Conservation (phyloP, 2,888 invertebrate genomes). For the Serrognathus titanus region DNA sequence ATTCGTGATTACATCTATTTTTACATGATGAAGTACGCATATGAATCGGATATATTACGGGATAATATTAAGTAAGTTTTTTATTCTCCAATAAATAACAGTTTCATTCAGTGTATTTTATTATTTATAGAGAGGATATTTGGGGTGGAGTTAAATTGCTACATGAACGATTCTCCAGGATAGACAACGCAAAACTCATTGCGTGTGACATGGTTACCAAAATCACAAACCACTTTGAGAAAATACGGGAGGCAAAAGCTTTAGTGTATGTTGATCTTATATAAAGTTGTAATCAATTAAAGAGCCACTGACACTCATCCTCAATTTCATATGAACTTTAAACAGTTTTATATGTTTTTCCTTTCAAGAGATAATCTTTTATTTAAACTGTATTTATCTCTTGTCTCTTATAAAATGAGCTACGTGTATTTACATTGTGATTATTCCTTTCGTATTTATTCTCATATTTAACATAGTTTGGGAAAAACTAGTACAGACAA, state of each 20-base stretch:
- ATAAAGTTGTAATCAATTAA: neutral
- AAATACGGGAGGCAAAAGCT: conserved; percentile 72
- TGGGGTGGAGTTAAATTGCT: conserved; percentile 78
- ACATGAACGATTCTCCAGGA: conserved; percentile 67
- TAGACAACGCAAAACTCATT: conserved; percentile 79
- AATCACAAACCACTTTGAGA: conserved; percentile 81
- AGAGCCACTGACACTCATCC: too few relatives aligned
- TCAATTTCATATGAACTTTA: too few relatives aligned
- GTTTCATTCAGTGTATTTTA: conserved; percentile 25
- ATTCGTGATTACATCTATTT: conserved; percentile 74
- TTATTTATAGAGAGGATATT: conserved; percentile 70
- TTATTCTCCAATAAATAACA: neutral
- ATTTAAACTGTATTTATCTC: too few relatives aligned
- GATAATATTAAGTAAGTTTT: conserved; percentile 51
- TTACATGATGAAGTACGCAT: conserved; percentile 65
- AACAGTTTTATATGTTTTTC: too few relatives aligned
- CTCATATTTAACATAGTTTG: too few relatives aligned
- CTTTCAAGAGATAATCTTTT: too few relatives aligned
- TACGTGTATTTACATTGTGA: too few relatives aligned
- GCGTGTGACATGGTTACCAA: conserved; percentile 79
- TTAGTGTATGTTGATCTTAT: conserved; percentile 59
- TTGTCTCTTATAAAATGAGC: too few relatives aligned
- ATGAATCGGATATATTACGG: conserved; percentile 50
- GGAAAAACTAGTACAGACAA: too few relatives aligned
- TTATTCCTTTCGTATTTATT: too few relatives aligned